Percentiles rank a stretch among this genome's conserved stretches.
Evolutionary conservation across 2,797 vertebrate species (phyloP).

Genomic region (Poeciliopsis turneri): DNA sequence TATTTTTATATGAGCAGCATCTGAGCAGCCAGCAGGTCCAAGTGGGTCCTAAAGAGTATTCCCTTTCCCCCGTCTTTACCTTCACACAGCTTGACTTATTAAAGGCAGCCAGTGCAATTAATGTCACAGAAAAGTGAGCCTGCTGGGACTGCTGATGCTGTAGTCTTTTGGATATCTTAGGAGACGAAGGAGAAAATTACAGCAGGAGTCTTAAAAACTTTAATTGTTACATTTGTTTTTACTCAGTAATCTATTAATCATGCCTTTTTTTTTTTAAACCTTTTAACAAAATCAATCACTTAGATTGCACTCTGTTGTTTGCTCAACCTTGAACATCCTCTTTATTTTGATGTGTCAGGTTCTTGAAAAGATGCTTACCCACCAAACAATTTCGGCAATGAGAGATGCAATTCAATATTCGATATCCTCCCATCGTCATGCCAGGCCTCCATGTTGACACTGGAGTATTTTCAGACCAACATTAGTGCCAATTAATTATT

Average conservation of each 20-base stretch:
- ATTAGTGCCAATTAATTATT: constrained; percentile 68
- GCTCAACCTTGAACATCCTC: constrained; percentile 51
- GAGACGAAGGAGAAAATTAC: neutral
- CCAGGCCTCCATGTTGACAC: constrained; percentile 47
- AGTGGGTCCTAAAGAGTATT: constrained; percentile 12
- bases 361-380: constrained; percentile 27
- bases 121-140: constrained; percentile 25
- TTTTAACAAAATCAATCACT: neutral
- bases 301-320: constrained; percentile 15
- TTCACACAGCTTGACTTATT: constrained; percentile 37
- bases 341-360: constrained; percentile 42
- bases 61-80: constrained; percentile 13
- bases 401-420: constrained; percentile 58
- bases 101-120: constrained; percentile 22
- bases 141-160: constrained; percentile 28
- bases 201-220: neutral
- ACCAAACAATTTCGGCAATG: constrained; percentile 46
- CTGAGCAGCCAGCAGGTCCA: neutral
- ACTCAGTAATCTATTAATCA: neutral
- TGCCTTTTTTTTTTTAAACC: neutral
- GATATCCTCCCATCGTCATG: constrained; percentile 39
- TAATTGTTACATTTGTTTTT: neutral
- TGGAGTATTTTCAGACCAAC: constrained; percentile 65
- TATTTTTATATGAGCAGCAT: constrained; percentile 5
- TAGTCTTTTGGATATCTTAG: neutral